These are phyloP conservation scores for Macrosteles quadrilineatus DNA, from an alignment of 1,140 invertebrate genomes.

Conservation along the genomic window DNA sequence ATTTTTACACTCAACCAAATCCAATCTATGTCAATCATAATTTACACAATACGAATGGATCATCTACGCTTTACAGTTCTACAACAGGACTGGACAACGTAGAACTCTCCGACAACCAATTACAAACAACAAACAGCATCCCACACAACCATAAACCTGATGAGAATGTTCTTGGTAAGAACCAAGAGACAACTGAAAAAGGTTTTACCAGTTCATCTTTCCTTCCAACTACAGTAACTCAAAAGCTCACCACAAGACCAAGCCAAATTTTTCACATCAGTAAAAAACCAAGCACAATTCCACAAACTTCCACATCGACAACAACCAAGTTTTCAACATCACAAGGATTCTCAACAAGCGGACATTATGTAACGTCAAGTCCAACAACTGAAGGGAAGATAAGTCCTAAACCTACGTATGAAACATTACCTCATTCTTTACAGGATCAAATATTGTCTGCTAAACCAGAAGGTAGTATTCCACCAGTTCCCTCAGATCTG, in stretches of 20 bases:
- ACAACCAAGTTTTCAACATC: slow-evolving; percentile 1
- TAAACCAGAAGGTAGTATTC: background rate
- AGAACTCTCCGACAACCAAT: background rate
- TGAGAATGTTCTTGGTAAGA: background rate
- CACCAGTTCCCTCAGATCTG: background rate
- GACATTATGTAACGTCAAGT: background rate
- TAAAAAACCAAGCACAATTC: background rate
- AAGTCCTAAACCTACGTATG: background rate
- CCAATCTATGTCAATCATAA: slow-evolving; percentile 3
- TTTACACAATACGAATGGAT: background rate
- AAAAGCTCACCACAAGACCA: background rate
- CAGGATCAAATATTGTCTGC: too few species aligned
- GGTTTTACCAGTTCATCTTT: background rate
- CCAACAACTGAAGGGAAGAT: background rate
- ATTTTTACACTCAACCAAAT: background rate
- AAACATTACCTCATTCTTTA: too few species aligned
- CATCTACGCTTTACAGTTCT: background rate
- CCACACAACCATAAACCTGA: background rate
- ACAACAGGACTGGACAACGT: background rate
- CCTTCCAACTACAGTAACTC: background rate
- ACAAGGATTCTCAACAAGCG: background rate
- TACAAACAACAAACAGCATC: background rate
- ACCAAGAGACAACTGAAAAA: background rate
- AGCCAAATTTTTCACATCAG: slow-evolving; percentile 16
- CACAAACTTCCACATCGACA: too few species aligned